Base-by-base conservation (phyloP, 2,888 invertebrate species). In the Hipparchia semele region DNA sequence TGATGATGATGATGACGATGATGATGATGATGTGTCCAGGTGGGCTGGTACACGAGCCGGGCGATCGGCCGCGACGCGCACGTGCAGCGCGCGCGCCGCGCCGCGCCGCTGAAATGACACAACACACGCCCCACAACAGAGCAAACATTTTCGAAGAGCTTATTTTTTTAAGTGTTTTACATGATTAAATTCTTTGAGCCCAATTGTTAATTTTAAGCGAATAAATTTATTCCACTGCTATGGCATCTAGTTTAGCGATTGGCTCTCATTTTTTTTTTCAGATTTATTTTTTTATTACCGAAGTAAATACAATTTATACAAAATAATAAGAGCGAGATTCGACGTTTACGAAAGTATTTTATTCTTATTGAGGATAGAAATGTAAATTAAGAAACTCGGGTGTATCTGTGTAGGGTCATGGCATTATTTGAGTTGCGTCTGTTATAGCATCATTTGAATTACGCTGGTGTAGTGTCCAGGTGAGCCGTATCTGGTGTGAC, bases 91-190 rank as follows among this genome's bases (percentile, higher is more conserved):
- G 82, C 91, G 23, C 76, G 92, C 8, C 83, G 92, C 46, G 87
- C 91, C 1, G 86, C 89, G 5, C 90, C 91, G 0, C 88, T 91
- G 81, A 92, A 92, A 80, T 92, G 84, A 85, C 39, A 39, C 5
- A 39, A 39, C 39, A 73, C 64, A 7, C 33, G 59, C 62, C 3
- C 23, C 13, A 59, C 13, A 46, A 51, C 59, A 59, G 9, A 54
- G 51, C 39, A 58, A 61, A 72, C 60, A 69, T 80, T 82, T 81
- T 80, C 66, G 79, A 80, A 61, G 71, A 73, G 68, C 80, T 79
- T 81, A 68, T 80, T 83, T 85, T 83, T 82, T 76, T 82, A 82
- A 82, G 80, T 75, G 59, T 65, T 59, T 67, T 68, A 68, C 68
- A 68, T 80, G 81, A 83, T 80, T 77, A 82, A 82, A 85, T 82